Evolutionary conservation across 2,888 invertebrate species (phyloP), one percentile per base, ranked within the genome.

Genomic region (Embidobia sp.): DNA sequence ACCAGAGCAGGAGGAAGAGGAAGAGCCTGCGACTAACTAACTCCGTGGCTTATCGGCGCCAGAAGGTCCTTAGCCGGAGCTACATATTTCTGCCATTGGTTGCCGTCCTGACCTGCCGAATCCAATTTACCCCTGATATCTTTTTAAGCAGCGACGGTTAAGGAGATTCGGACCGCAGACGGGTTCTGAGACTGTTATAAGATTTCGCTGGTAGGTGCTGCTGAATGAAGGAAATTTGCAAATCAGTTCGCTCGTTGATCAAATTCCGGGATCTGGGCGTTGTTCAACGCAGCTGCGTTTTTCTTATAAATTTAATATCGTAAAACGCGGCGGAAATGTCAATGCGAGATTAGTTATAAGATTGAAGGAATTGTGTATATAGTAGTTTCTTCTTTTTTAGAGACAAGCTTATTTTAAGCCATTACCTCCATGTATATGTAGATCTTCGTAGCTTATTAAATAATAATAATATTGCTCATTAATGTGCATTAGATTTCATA

Each of bases 41-140:
- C 75, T 76, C 70, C 46, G 72, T 75, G 63, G 70, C 73, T 66
- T 75, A 76, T 74, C 77, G 76, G 61, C 40, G 31, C 31, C 55
- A 48, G 67, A 70, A 74, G 44, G 27, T 44, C 59, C 64, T 64
- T 42, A 63, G 48, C 46, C 16, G 35, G 33, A n/a, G 48, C 42
- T 44, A 57, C 53, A 61, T 61, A 61, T 59, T 67, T 67, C 46
- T 66, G 51, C 49, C 53, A 66, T 74, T 70, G 61, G 51, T 40
- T 37, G 40, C 49, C 63, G 31, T 46, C 11, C 66, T 64, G 73
- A 59, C 66, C 73, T 66, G 37, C 64, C 66, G 59, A 66, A 74
- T 59, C 74, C 66, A 51, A 66, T 66, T 66, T 73, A 57, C 73
- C 64, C 49, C 44, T 73, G 73, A 59, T 73, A 73, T 73, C 66